phyloP scores from a whole-genome alignment of 2,888 invertebrate genomes.

The Alitta virens region DNA sequence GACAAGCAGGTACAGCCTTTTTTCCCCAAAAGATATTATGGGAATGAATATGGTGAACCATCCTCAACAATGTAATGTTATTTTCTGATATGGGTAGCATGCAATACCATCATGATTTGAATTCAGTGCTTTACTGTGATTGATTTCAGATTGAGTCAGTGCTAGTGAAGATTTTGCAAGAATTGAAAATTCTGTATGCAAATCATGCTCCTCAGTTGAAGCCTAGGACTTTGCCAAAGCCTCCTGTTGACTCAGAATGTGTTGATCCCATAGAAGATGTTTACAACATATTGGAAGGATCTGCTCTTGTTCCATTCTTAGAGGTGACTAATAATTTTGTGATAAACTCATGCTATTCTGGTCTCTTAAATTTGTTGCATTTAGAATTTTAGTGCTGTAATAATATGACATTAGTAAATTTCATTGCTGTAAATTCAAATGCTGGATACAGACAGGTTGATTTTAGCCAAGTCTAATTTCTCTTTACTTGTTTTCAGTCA shows the following conservation, averaged over 20 bases:
- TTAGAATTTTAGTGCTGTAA: too few species aligned
- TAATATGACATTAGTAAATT: too few species aligned
- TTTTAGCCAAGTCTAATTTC: too few species aligned
- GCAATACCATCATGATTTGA: too few species aligned
- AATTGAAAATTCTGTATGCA: slow-evolving; percentile 39
- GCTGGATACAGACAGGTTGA: too few species aligned
- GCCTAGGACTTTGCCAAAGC: slow-evolving; percentile 21
- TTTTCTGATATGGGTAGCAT: too few species aligned
- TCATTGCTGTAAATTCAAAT: too few species aligned
- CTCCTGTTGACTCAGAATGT: slow-evolving; percentile 21
- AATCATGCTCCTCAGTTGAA: slow-evolving; percentile 37
- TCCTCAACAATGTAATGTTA: too few species aligned
- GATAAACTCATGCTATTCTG: too few species aligned
- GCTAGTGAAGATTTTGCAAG: slow-evolving; percentile 39
- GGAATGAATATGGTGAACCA: too few species aligned
- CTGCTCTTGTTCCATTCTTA: slow-evolving; percentile 46
- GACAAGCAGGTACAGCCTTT: slow-evolving; percentile 47
- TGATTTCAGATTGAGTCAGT: slow-evolving; percentile 37
- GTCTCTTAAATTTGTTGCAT: too few species aligned
- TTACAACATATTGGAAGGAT: slow-evolving; percentile 46
- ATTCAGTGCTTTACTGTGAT: too few species aligned
- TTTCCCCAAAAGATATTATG: not conserved
- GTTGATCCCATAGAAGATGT: slow-evolving; percentile 43
- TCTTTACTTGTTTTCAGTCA: slow-evolving; percentile 32
- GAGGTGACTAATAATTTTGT: slow-evolving; percentile 37